phyloP scores from a whole-genome alignment of 2,888 invertebrate genomes.

The Synergus gifuensis region DNA sequence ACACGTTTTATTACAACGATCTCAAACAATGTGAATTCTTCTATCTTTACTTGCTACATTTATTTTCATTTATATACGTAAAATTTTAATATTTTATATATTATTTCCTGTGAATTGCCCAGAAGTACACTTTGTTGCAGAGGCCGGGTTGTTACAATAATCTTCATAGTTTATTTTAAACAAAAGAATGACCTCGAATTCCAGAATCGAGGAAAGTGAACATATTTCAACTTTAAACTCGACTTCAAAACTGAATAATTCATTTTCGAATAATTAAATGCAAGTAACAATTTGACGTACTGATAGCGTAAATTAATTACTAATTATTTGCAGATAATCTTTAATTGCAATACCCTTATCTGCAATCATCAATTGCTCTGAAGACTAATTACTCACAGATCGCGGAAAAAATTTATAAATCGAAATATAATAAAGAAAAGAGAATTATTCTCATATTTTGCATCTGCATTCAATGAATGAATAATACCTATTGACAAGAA shows the following conservation, averaged over 20 bases:
- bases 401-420: not conserved
- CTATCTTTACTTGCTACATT: not conserved
- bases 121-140: slow-evolving; percentile 7
- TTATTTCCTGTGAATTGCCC: not conserved
- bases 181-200: not conserved
- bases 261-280: not conserved
- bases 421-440: not conserved
- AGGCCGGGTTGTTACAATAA: no score
- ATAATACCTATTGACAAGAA: not conserved
- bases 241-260: no score
- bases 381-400: not conserved
- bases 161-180: not conserved
- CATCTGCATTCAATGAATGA: not conserved
- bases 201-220: no score
- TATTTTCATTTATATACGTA: not conserved
- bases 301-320: not conserved
- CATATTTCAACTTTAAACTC: no score
- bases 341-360: not conserved
- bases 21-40: not conserved
- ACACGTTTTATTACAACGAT: not conserved
- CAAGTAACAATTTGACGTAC: not conserved
- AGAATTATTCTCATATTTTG: not conserved
- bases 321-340: not conserved
- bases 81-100: not conserved
- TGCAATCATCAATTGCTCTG: not conserved